Conservation (phyloP, 2,113 vertebrate genomes). For the Caretta caretta region DNA sequence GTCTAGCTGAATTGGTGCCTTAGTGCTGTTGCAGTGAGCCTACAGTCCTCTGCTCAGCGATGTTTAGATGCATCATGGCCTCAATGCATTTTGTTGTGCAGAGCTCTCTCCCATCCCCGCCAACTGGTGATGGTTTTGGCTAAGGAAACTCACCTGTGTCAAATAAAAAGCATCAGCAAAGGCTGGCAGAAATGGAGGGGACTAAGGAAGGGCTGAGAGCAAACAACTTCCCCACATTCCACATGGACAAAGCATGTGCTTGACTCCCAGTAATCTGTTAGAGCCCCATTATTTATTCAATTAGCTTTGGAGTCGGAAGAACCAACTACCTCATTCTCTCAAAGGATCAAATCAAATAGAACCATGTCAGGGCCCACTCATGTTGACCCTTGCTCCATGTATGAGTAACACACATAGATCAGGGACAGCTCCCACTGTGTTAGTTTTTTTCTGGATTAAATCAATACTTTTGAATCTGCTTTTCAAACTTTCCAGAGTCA, state of each 20-base stretch:
- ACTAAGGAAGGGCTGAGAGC: background rate
- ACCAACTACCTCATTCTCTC: background rate
- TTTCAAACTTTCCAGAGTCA: background rate
- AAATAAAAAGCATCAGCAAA: constrained; percentile 46
- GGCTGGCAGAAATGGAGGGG: constrained; percentile 33
- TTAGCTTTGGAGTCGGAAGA: background rate
- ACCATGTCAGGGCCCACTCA: background rate
- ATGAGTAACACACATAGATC: background rate
- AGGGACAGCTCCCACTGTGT: background rate
- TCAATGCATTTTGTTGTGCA: background rate
- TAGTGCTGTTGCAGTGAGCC: background rate
- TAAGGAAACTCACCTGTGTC: constrained; percentile 23
- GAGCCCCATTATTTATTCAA: background rate
- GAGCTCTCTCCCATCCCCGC: background rate
- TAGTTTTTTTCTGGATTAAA: background rate
- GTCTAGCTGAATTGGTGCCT: background rate
- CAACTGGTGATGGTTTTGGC: constrained; percentile 9
- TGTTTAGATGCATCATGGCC: background rate
- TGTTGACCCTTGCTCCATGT: background rate
- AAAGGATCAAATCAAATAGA: background rate
- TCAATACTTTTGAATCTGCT: background rate
- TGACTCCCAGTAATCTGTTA: background rate
- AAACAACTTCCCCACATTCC: background rate
- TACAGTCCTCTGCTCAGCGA: background rate
- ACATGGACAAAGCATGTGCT: background rate